Evolutionary conservation across 2,888 invertebrate species (phyloP), one percentile per base, ranked within the genome.

Genomic region (Acleris sparsana): DNA sequence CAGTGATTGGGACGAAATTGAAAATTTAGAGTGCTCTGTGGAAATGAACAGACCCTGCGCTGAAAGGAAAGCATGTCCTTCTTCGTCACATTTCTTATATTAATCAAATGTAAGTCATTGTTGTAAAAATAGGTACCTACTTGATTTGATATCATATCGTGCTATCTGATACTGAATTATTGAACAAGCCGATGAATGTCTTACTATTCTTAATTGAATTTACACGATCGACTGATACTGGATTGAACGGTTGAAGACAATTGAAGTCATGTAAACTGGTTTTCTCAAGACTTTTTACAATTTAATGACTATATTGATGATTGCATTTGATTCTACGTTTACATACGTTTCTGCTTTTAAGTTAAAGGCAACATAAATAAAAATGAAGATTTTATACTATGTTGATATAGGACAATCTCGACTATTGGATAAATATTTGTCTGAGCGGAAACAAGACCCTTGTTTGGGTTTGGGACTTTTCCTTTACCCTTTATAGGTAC

Each of bases 181-280:
- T 49, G 51, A 48, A 39, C 60, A 18, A 44, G 57, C 46, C 29
- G 53, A 25, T 66, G 44, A 59, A 67, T 65, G 64, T 62, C 57
- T 62, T 63, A 44, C 57, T 66, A 62, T 64, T 68, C 53, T 62
- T 74, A 69, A 74, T 74, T 71, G 70, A 63, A 67, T 57, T 72
- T 75, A 68, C 62, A 71, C 71, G 68, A 70, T 66, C 44, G 63
- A 63, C 69, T 48, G 57, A 17, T 44, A 46, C 25, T 39, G 33
- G 18, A 66, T 66, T 66, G 52, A 57, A 44, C 61, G 39, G 57
- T 62, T 62, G 62, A 43, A 66, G 61, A 53, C 62, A 51, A 61
- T 29, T 13, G 65, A 55, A 51, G 44, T 53, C 53, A 43, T 25
- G 9, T 29, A 44, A n/a, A 2, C 17, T 61, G 55, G 49, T 60